phyloP scores from a whole-genome alignment of 2,888 invertebrate species.

The Idaea aversata region DNA sequence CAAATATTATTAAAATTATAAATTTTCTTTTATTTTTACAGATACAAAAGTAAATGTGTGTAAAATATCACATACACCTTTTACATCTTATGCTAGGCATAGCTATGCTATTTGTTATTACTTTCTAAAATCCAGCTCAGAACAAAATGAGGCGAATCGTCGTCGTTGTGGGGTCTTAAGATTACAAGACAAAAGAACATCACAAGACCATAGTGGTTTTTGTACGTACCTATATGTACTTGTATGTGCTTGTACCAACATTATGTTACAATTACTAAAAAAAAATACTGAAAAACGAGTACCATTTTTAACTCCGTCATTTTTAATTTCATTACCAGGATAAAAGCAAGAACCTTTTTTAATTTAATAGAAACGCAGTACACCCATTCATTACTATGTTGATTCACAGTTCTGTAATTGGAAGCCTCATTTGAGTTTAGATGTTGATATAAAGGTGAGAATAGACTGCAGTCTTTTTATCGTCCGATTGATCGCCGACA shows the following conservation, averaged over 20 bases:
- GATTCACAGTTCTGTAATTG: conserved; percentile 3
- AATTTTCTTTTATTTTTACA: neutral
- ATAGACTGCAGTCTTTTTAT: neutral
- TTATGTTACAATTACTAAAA: no score
- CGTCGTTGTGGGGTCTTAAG: no score
- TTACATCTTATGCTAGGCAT: no score
- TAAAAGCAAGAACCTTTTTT: conserved; percentile 6
- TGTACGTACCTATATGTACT: neutral
- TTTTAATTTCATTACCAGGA: conserved; percentile 16
- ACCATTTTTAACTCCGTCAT: neutral
- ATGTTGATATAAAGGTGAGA: conserved; percentile 6
- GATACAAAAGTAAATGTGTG: neutral
- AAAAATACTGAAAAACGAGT: neutral
- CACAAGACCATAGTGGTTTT: no score
- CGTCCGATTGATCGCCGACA: neutral
- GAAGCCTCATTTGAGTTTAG: neutral
- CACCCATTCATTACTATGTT: neutral
- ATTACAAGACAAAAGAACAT: no score
- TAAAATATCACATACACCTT: no score
- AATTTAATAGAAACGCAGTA: conserved; percentile 9
- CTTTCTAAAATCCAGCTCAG: no score
- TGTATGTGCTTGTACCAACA: neutral
- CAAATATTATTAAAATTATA: neutral
- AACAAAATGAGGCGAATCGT: no score
- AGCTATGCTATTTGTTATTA: no score